Percentiles rank a stretch among this genome's conserved stretches.
These are phyloP conservation scores for Sternarchorhynchus goeldii DNA, from an alignment of 2,797 vertebrate genomes.

Conservation along the genomic window DNA sequence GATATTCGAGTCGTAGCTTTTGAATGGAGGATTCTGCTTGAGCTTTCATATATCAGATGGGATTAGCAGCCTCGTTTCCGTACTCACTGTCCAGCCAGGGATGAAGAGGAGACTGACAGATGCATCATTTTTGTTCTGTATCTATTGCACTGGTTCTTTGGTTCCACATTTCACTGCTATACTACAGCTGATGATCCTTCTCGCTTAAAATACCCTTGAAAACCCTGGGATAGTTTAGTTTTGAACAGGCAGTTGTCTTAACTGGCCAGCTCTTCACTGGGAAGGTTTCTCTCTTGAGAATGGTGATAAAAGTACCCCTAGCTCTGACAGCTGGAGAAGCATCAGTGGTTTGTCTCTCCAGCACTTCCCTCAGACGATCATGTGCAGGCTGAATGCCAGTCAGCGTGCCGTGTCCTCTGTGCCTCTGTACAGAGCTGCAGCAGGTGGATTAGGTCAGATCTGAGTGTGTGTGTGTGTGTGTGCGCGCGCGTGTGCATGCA, in stretches of 20 bases:
- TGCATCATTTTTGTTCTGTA: too few species aligned
- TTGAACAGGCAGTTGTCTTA: neutral
- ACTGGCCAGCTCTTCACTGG: neutral
- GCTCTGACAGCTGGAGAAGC: too few species aligned
- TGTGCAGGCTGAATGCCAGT: neutral
- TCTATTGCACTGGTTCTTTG: too few species aligned
- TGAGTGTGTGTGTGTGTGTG: neutral
- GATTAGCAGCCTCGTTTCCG: neutral
- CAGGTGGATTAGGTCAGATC: conserved; percentile 13
- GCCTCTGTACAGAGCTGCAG: neutral
- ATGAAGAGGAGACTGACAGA: too few species aligned
- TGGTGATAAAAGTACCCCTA: too few species aligned
- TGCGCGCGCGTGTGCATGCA: neutral
- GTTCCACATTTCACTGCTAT: neutral
- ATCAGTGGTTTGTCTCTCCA: too few species aligned
- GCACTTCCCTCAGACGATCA: neutral
- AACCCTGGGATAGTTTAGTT: neutral
- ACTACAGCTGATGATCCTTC: neutral
- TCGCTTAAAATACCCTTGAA: neutral
- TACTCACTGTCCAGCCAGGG: too few species aligned
- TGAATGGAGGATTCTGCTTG: neutral
- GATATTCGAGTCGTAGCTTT: neutral
- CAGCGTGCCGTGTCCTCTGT: neutral
- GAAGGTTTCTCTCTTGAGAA: too few species aligned
- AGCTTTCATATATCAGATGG: neutral